phyloP scores from a whole-genome alignment of 2,797 vertebrate genomes.

The Sebastes hopkinsi region DNA sequence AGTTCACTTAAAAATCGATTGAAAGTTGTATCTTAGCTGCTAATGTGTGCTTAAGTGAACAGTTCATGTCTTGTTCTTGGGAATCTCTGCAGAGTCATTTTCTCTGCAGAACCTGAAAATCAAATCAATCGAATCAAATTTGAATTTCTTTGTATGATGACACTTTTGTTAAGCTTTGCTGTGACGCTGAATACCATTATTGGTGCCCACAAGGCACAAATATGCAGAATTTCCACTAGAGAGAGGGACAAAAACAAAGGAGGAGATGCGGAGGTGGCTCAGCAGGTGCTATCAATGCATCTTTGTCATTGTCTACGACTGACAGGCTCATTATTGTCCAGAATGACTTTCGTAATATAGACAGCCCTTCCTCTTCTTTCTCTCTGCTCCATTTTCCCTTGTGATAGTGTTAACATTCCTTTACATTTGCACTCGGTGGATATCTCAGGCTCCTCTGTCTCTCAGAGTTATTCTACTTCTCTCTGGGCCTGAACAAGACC shows the following conservation, averaged over 20 bases:
- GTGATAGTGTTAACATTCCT: conserved; percentile 31
- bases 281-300: conserved; percentile 30
- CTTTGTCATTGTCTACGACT: conserved; percentile 45
- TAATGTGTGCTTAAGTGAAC: not conserved
- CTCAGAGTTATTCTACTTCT: conserved; percentile 24
- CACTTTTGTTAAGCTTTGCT: not conserved
- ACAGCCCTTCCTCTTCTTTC: not conserved
- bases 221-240: not conserved
- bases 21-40: not conserved
- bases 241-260: conserved; percentile 16
- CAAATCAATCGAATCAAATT: not conserved
- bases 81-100: not conserved
- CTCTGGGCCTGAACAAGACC: conserved; percentile 17
- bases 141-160: not conserved
- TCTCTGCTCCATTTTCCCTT: not conserved
- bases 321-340: conserved; percentile 47
- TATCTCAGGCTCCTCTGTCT: conserved; percentile 30
- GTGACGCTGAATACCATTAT: conserved; percentile 4
- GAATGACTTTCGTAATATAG: conserved; percentile 38
- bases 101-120: not conserved
- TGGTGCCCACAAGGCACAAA: not conserved
- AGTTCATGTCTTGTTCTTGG: not conserved
- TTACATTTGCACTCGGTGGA: conserved; percentile 8
- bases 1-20: conserved; percentile 21
- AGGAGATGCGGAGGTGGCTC: conserved; percentile 17